phyloP scores from a whole-genome alignment of 2,797 vertebrate genomes.

The Enteromius thamalakanensis region DNA sequence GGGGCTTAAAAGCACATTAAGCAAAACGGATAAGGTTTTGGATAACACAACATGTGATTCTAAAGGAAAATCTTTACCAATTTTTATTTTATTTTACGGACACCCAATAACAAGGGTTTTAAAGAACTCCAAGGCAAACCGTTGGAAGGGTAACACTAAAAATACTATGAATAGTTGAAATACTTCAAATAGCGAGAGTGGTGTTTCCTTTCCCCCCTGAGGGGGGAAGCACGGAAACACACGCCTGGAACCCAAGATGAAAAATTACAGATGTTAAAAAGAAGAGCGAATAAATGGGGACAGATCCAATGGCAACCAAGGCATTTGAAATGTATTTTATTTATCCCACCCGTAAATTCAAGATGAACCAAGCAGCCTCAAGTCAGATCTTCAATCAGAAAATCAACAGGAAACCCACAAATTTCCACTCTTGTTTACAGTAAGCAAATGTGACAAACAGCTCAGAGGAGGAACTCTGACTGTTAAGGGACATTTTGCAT shows the following conservation, averaged over 20 bases:
- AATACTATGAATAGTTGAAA: conserved; percentile 55
- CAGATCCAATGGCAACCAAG: conserved; percentile 20
- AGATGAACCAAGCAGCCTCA: not conserved
- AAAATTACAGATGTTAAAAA: not conserved
- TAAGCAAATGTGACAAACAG: not conserved
- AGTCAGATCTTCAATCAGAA: not conserved
- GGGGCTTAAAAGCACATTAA: not conserved
- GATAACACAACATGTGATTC: not conserved
- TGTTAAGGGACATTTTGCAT: not conserved
- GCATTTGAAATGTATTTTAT: conserved; percentile 20
- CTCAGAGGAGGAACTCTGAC: conserved; percentile 6
- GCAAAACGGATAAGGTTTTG: not conserved
- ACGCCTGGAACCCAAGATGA: conserved; percentile 47
- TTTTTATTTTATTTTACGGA: not conserved
- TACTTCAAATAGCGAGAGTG: conserved; percentile 54
- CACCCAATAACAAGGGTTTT: conserved; percentile 7
- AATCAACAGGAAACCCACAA: conserved; percentile 19
- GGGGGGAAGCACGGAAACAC: conserved; percentile 38
- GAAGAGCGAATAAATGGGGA: not conserved
- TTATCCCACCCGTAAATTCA: conserved; percentile 7
- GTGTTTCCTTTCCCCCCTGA: conserved; percentile 32
- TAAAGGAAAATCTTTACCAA: not conserved
- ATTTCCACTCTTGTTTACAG: not conserved
- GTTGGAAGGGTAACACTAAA: conserved; percentile 38
- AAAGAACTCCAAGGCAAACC: conserved; percentile 15